A percentile compares a stretch with the other conserved stretches of the same genome.
phyloP scores from a whole-genome alignment of 1,140 invertebrate genomes.

The Callitettix versicolor region DNA sequence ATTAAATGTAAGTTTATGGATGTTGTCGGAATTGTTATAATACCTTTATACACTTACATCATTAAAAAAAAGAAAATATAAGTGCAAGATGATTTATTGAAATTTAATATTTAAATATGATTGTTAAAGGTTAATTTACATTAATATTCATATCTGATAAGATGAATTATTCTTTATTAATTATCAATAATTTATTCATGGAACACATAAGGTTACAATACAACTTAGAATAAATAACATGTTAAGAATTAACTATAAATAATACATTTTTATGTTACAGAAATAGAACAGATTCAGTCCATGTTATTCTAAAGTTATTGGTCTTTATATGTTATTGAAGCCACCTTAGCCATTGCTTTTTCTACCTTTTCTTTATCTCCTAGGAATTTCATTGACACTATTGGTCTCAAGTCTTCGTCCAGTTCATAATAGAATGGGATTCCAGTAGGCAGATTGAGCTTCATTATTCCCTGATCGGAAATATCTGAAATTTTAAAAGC shows the following conservation, averaged over 20 bases:
- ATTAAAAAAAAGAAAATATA: no score
- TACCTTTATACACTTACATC: no score
- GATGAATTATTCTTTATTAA: no score
- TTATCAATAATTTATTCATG: no score
- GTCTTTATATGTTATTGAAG: conserved; percentile 9
- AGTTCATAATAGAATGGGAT: conserved; percentile 60
- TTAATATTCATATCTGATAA: no score
- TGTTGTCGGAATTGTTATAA: no score
- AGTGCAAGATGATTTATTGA: no score
- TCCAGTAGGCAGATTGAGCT: conserved; percentile 60
- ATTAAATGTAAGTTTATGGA: no score
- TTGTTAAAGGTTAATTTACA: no score
- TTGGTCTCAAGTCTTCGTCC: conserved; percentile 43
- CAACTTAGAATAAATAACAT: not conserved
- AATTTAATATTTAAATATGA: no score
- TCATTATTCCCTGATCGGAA: conserved; percentile 49
- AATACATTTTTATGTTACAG: not conserved
- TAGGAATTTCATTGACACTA: conserved; percentile 47
- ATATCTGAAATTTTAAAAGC: conserved; percentile 37
- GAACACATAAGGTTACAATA: not conserved
- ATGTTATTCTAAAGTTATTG: not conserved
- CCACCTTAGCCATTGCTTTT: conserved; percentile 41
- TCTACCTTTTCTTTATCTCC: conserved; percentile 52
- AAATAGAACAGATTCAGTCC: not conserved
- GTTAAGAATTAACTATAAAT: not conserved